Evolutionary conservation across 2,797 vertebrate genomes (phyloP).

Genomic region (Chrosomus eos): DNA sequence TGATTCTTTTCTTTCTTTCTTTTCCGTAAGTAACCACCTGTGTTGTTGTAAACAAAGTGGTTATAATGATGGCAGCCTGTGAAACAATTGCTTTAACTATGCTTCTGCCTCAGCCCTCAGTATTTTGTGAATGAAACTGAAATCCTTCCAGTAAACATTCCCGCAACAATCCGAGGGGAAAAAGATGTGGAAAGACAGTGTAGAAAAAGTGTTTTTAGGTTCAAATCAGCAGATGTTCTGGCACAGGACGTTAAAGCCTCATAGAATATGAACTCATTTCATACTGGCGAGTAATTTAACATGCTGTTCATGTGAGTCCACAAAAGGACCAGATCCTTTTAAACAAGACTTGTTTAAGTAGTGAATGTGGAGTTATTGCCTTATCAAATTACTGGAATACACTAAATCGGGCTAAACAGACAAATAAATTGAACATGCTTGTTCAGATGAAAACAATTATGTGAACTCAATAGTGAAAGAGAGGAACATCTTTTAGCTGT

Average conservation of each 20-base stretch:
- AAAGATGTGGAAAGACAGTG: neutral
- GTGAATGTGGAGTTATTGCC: neutral
- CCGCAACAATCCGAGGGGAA: neutral
- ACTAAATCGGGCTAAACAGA: neutral
- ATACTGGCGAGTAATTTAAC: neutral
- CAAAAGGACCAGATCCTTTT: neutral
- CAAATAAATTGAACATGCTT: neutral
- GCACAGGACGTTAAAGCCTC: neutral
- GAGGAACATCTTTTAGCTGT: neutral
- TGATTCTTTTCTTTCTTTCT: neutral
- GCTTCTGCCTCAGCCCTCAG: neutral
- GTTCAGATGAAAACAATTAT: neutral
- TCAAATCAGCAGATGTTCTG: conserved; percentile 8
- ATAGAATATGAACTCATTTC: neutral
- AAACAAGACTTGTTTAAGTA: neutral
- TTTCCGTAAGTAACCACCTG: conserved; percentile 13
- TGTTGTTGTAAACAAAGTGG: conserved; percentile 16
- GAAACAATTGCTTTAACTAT: neutral
- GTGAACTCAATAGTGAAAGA: neutral
- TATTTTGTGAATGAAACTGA: conserved; percentile 3
- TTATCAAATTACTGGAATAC: neutral
- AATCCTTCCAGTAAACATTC: conserved; percentile 5
- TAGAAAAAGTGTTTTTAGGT: conserved; percentile 3
- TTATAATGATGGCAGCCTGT: conserved; percentile 2
- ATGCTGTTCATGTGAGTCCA: neutral